Conservation (phyloP, 2,797 vertebrate species). For the Helostoma temminkii region DNA sequence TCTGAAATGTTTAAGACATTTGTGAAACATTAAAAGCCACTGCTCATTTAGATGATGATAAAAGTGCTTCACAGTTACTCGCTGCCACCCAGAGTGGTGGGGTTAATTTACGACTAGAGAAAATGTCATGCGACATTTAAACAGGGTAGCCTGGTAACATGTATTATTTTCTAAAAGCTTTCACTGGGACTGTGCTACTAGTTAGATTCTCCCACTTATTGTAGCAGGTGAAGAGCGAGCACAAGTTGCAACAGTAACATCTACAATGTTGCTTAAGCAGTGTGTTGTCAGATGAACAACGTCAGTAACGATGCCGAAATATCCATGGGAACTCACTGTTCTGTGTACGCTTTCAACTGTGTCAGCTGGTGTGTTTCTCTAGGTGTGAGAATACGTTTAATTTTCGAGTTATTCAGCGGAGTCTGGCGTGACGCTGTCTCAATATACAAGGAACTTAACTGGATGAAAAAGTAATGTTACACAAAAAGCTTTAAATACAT, state of each 20-base stretch:
- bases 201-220: background rate
- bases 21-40: background rate
- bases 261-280: background rate
- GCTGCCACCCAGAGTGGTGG: slow-evolving; percentile 18
- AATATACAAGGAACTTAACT: slow-evolving; percentile 6
- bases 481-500: background rate
- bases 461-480: slow-evolving; percentile 9
- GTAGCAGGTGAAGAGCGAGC: background rate
- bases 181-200: background rate
- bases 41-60: slow-evolving; percentile 5
- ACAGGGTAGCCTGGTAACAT: background rate
- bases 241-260: background rate
- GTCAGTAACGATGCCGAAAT: background rate
- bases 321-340: fast-evolving
- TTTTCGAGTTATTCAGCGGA: background rate
- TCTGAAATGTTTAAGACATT: background rate
- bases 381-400: fast-evolving
- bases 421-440: slow-evolving; percentile 22
- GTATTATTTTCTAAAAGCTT: no score
- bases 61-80: slow-evolving; percentile 24
- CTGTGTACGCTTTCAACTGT: fast-evolving
- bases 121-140: background rate
- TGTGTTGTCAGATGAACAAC: background rate
- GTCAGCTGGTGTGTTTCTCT: fast-evolving
- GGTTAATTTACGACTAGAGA: no score